phyloP scores from a whole-genome alignment of 2,113 vertebrate genomes.

The Pantherophis guttatus region DNA sequence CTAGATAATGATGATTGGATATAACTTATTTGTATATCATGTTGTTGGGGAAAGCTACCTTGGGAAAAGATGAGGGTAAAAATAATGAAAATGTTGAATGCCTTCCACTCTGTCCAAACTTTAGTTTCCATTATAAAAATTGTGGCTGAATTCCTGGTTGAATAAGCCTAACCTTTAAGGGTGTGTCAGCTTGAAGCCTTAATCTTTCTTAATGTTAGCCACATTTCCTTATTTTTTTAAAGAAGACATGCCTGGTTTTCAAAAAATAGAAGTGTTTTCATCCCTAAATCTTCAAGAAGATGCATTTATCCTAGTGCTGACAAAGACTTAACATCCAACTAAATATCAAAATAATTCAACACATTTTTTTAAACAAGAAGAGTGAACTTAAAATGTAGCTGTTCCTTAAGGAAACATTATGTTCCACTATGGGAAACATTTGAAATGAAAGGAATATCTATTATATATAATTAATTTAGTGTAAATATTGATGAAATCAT shows the following conservation, averaged over 20 bases:
- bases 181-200: not conserved
- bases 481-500: not conserved
- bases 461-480: not conserved
- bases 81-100: not conserved
- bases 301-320: no score
- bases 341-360: not conserved
- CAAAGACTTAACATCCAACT: not conserved
- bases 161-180: not conserved
- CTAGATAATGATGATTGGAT: not conserved
- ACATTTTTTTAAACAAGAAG: not conserved
- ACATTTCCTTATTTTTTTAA: not conserved
- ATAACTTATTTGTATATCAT: not conserved
- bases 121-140: not conserved
- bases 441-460: not conserved
- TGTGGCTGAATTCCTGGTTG: not conserved
- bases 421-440: not conserved
- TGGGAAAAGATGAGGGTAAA: not conserved
- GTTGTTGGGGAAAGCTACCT: not conserved
- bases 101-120: not conserved
- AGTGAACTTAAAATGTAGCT: slow-evolving; percentile 6
- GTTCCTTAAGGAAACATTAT: not conserved
- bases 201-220: not conserved
- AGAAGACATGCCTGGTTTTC: not conserved
- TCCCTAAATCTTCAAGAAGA: not conserved
- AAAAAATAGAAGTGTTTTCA: not conserved